Evolutionary conservation across 64 coral and sea anemone genomes (phyloP), one percentile per base, ranked within the genome.

Genomic region (Pachyseris speciosa): DNA sequence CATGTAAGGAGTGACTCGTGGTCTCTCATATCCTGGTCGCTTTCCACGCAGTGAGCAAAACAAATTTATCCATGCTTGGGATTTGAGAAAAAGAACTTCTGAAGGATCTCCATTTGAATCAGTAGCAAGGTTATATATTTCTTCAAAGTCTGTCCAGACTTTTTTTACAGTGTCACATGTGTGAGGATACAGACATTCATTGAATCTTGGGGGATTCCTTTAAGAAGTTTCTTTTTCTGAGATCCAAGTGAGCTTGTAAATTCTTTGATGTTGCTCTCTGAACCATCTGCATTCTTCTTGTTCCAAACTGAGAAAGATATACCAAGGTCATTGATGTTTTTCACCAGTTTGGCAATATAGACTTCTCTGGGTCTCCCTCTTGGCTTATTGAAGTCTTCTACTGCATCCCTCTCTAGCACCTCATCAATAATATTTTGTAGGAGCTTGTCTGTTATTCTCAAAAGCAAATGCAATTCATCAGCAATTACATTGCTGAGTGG

Each of bases 1-100:
- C 90, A 92, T 92, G 83, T 92, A 92, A 15, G 90, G 90, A 1
- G 88, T 91, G 2, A 91, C 75, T 9, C 88, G 63, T 13, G 78
- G 27, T 84, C 67, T 53, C 5, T 39, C 41, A 29, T 92, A 92
- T 13, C 90, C 80, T 66, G 19, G 30, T 11, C 64, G 48, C 38
- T 58, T 60, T 37, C 55, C 66, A 37, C 67, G 38, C 11, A 92
- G 50, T 17, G 80, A 92, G 58, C 90, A 92, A 86, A 76, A 92
- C 36, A 92, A 68, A 29, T 92, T 44, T 50, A 92, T 57, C 37
- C 32, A 92, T 50, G 50, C 13, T 30, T 85, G 65, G 44, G 80
- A 67, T 32, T 75, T 29, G 3, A 51, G 3, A 86, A 70, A 69
- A 51, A 86, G 30, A 9, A 27, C 45, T 70, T 91, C 32, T 52